Evolutionary conservation across 2,797 vertebrate species (phyloP).

Genomic region (Cygnus olor): DNA sequence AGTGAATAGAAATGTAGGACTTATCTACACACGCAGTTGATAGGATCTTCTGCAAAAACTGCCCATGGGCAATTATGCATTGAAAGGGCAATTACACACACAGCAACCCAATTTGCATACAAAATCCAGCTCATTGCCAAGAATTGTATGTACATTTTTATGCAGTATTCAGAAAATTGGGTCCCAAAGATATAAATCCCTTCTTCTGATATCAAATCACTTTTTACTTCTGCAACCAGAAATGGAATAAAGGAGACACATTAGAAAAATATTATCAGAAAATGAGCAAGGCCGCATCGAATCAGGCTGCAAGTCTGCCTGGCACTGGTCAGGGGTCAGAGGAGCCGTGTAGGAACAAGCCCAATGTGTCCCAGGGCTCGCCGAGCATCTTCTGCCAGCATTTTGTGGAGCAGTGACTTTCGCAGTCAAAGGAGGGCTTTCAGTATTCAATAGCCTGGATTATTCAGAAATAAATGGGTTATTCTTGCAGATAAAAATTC

Average conservation of each 20-base stretch:
- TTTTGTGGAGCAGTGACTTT: neutral
- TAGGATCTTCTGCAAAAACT: constrained; percentile 43
- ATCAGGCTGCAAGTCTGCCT: neutral
- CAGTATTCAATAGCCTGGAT: constrained; percentile 9
- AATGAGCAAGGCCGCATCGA: neutral
- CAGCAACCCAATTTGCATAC: constrained; percentile 47
- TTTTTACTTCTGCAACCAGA: neutral
- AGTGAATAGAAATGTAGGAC: constrained; percentile 34
- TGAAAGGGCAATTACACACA: constrained; percentile 59
- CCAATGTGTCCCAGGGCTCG: neutral
- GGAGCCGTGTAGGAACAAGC: neutral
- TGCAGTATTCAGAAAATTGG: constrained; percentile 32
- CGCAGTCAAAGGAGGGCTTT: neutral
- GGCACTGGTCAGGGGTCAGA: neutral
- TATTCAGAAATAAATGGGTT: constrained; percentile 54
- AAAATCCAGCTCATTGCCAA: constrained; percentile 29
- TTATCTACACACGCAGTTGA: constrained; percentile 17
- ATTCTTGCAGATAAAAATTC: constrained; percentile 53
- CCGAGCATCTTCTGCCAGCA: neutral
- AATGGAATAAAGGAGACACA: neutral
- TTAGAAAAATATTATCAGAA: neutral
- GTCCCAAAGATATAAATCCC: constrained; percentile 25
- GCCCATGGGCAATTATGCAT: constrained; percentile 39
- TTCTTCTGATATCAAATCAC: neutral
- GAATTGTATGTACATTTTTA: neutral